phyloP scores from a whole-genome alignment of 1,140 invertebrate species.

The Dolichoris vasculosae region DNA sequence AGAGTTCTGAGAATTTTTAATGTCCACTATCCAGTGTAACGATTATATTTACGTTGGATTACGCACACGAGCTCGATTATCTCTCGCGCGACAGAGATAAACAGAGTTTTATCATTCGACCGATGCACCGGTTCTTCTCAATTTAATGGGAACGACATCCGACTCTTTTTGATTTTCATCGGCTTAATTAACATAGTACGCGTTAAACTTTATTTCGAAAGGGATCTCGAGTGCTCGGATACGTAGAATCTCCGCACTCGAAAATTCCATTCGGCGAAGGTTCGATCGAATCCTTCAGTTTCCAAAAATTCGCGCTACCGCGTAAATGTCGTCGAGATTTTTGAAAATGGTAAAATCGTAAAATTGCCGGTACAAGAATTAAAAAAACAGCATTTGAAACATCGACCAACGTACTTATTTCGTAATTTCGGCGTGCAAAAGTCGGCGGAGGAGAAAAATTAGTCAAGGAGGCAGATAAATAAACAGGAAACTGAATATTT shows the following conservation, averaged over 20 bases:
- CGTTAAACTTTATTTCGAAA: background rate
- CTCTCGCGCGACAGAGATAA: constrained; percentile 15
- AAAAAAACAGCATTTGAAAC: too few species aligned
- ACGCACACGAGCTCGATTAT: background rate
- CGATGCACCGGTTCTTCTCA: background rate
- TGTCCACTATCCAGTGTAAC: constrained; percentile 16
- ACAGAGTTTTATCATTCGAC: constrained; percentile 20
- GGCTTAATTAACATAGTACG: background rate
- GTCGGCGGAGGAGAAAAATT: background rate
- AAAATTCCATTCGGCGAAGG: background rate
- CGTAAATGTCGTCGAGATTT: too few species aligned
- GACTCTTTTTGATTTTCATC: constrained; percentile 29
- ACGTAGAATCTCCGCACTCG: background rate
- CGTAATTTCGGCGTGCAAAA: background rate
- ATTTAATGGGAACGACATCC: constrained; percentile 22
- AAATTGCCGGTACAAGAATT: too few species aligned
- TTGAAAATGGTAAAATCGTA: too few species aligned
- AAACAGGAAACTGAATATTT: background rate
- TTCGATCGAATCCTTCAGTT: too few species aligned
- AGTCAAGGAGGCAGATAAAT: background rate
- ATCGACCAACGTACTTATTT: background rate
- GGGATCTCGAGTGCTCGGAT: background rate
- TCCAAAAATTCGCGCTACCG: too few species aligned
- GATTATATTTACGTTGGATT: constrained; percentile 36
- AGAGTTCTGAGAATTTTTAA: constrained; percentile 28